Base-by-base conservation (phyloP, 2,888 invertebrate species). In the Melipona beecheii region DNA sequence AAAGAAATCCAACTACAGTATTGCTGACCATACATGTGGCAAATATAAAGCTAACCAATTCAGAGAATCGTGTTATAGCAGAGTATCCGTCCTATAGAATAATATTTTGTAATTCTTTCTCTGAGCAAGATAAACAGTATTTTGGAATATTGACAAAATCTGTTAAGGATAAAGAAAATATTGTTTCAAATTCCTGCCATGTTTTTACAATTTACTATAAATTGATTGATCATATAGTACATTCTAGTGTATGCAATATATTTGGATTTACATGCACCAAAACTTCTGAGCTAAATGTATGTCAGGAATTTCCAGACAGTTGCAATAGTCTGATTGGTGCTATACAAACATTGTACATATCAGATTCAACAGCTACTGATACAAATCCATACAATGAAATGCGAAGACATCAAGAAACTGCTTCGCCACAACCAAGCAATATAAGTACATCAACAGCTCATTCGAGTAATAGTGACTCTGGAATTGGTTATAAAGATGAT, bases 391-490 rank as follows among this genome's bases (percentile, higher is more conserved):
- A 91, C 68, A 91, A 91, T 52, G 92, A 93, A 58, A 88, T 83
- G 54, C 86, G 92, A 21, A 87, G 91, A 54, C 91, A 91, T 68
- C 84, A 91, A 21, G 93, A 93, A 27, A 87, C 93, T 3, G 92
- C 93, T 91, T 98, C 98, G 0, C 98, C 98, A 0, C 98, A 98
- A 89, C 98, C 98, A 0, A 98, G 98, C 93, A 97, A 97, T 91
- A 96, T 97, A 84, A 97, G 97, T 91, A 97, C 97, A 89, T 96
- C 97, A 15, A 97, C 97, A 0, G 97, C 97, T 0, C 97, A 98
- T 31, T 98, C 98, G 0, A 98, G 98, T 90, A 99, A 98, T 94
- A 98, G 98, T 78, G 99, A 99, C 93, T 99, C 98, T 2, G 99
- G 99, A 0, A 98, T 99, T 83, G 99, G 99, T 0, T 98, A 98